phyloP scores from a whole-genome alignment of 2,113 vertebrate species.

The Oreochromis tanganicae region DNA sequence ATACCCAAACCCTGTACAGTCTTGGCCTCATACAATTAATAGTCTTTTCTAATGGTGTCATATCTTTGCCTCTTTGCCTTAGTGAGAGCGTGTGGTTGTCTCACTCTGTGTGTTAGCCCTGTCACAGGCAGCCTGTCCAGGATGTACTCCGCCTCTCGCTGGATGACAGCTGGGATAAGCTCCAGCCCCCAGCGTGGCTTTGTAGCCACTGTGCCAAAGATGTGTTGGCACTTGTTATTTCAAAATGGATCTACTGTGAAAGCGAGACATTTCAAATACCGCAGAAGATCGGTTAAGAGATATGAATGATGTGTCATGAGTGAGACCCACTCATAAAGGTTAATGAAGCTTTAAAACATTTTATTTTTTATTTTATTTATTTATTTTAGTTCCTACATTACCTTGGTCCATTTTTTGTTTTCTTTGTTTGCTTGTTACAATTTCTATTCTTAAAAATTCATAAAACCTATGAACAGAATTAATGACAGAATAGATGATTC shows the following conservation, averaged over 20 bases:
- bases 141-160: neutral
- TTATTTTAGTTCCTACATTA: neutral
- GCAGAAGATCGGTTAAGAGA: rapidly evolving
- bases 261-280: rapidly evolving
- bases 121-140: neutral
- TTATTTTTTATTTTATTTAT: neutral
- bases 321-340: neutral
- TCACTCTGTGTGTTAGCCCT: neutral
- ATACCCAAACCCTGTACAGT: neutral
- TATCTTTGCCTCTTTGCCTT: neutral
- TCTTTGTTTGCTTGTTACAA: neutral
- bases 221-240: neutral
- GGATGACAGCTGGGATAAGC: neutral
- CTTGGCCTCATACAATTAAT: neutral
- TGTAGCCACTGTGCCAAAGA: neutral
- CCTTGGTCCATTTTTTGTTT: neutral
- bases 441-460: neutral
- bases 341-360: neutral
- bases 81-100: neutral
- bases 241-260: neutral
- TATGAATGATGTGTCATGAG: neutral
- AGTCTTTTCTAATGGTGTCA: rapidly evolving
- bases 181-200: neutral
- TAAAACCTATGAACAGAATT: neutral
- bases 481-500: neutral